Percentiles rank a stretch among this genome's conserved stretches.
Evolutionary conservation across 2,888 invertebrate species (phyloP).

Genomic region (Sacculina carcini): DNA sequence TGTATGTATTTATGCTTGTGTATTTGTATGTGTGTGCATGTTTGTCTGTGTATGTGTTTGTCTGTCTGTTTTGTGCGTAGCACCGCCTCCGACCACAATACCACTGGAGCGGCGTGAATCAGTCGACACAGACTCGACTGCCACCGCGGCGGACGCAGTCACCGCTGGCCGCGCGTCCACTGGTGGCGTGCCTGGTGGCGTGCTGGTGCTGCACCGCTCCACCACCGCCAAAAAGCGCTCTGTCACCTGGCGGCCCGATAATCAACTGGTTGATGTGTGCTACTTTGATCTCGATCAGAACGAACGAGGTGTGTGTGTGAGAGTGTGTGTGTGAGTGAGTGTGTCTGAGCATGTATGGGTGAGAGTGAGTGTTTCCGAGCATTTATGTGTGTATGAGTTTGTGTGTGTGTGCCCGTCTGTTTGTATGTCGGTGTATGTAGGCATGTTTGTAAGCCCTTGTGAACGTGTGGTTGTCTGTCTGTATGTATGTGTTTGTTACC

Average conservation of each 20-base stretch:
- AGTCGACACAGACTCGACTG: neutral
- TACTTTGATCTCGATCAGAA: slow-evolving; percentile 87
- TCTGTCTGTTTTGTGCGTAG: neutral
- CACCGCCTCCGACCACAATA: neutral
- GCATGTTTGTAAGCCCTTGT: too few species aligned
- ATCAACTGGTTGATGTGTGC: slow-evolving; percentile 47
- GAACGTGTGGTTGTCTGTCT: too few species aligned
- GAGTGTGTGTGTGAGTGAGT: neutral
- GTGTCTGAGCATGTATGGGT: neutral
- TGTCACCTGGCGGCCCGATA: slow-evolving; percentile 53
- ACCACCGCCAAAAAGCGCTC: slow-evolving; percentile 44
- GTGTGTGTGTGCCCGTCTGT: neutral
- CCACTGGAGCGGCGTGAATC: neutral
- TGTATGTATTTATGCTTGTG: too few species aligned
- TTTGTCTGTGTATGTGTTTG: neutral
- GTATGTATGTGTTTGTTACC: too few species aligned
- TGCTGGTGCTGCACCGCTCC: slow-evolving; percentile 37
- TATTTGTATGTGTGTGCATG: neutral
- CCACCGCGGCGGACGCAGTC: neutral
- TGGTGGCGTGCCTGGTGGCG: slow-evolving; percentile 17
- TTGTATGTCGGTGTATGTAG: neutral
- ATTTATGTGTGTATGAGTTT: too few species aligned
- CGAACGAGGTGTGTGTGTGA: slow-evolving; percentile 32
- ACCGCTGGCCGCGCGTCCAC: neutral
- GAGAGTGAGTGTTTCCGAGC: too few species aligned